Conservation (phyloP, 2,888 invertebrate species). For the Liodrosophila aerea region DNA sequence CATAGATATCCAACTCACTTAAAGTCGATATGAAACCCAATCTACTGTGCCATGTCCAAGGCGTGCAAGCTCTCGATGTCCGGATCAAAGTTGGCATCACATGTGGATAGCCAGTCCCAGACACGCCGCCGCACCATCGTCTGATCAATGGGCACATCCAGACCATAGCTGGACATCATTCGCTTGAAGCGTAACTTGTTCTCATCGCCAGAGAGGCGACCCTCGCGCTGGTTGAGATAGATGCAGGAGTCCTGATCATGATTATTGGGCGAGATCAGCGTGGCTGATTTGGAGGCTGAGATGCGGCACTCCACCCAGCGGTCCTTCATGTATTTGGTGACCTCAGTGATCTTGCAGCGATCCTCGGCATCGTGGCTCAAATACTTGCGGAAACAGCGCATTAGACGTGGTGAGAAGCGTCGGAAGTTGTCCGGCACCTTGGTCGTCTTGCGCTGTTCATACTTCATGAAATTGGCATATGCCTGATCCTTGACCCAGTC, state of each 20-base stretch:
- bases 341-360: constrained; percentile 85
- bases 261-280: constrained; percentile 79
- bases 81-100: constrained; percentile 83
- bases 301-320: constrained; percentile 84
- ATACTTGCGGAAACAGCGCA: constrained; percentile 88
- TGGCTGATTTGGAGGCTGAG: constrained; percentile 83
- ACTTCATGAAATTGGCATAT: constrained; percentile 86
- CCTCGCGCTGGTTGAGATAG: constrained; percentile 84
- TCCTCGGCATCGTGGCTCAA: constrained; percentile 87
- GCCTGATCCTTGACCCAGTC: constrained; percentile 89
- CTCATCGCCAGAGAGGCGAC: constrained; percentile 83
- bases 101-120: constrained; percentile 87
- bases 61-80: constrained; percentile 79
- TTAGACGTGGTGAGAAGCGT: constrained; percentile 87
- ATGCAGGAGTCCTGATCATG: constrained; percentile 84
- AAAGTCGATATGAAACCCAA: constrained; percentile 2
- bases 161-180: constrained; percentile 85
- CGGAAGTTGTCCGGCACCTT: constrained; percentile 85
- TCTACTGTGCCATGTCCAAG: constrained; percentile 69
- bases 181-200: constrained; percentile 84
- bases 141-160: constrained; percentile 86
- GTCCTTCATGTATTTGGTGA: constrained; percentile 85
- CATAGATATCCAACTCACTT: constrained; percentile 20
- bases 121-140: constrained; percentile 85
- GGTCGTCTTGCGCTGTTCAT: constrained; percentile 86